Base-by-base conservation (phyloP, 2,888 invertebrate species). In the Pyrrhosoma nymphula region DNA sequence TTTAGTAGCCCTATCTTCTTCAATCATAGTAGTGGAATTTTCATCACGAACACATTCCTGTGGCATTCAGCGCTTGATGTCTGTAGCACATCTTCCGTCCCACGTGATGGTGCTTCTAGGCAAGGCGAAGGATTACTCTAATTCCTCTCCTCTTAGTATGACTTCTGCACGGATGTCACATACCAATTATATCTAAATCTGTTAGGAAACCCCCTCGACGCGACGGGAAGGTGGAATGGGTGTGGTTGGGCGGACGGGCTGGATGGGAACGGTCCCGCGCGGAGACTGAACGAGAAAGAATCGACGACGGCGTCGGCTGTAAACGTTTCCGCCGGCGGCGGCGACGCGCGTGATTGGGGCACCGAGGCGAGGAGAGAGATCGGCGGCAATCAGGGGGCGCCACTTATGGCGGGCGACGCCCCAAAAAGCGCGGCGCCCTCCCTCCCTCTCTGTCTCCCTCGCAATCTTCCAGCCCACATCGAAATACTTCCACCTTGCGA, bases 231-330 rank as follows among this genome's bases (percentile, higher is more conserved):
- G 63, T 63, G 23, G 63, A 16, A 63, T 0, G 63, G 63, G 63
- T 1, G 63, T 8, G 63, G 63, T 18, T 8, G 23, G 18, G n/a
- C n/a, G n/a, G 63, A 23, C 8, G 8, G 63, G 63, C 23, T 63
- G 63, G 63, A 63, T n/a, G 63, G 10, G 56, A 56, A 16, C 10
- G 56, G 63, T 63, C n/a, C 8, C 8, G 23, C 20, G 23, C 63
- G 63, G 63, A 63, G 18, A 63, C 23, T 63, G 63, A 63, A 23
- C 23, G 63, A 63, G 23, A 63, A 63, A 63, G 63, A 63, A 63
- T 63, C 63, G n/a, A n/a, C n/a, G n/a, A n/a, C n/a, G 63, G 63
- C 63, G 63, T 63, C 63, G 63, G 63, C 63, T 63, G 63, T 63
- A 23, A 63, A 63, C 63, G 23, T 23, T 63, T 63, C 63, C 63